These are phyloP conservation scores for Actinia tenebrosa DNA, from an alignment of 64 coral and sea anemone species.

Conservation along the genomic window DNA sequence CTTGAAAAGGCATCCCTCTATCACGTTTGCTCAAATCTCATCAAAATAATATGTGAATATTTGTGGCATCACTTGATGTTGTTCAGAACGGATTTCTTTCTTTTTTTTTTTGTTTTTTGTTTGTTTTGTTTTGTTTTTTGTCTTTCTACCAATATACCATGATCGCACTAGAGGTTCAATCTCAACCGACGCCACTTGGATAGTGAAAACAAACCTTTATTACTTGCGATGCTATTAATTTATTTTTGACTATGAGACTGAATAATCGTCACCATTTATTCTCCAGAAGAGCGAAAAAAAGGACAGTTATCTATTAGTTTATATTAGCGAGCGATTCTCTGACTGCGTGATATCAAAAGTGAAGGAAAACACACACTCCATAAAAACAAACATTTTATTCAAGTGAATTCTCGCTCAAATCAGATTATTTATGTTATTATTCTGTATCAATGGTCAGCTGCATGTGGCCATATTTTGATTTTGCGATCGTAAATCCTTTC, in stretches of 20 bases:
- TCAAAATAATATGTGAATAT: not conserved
- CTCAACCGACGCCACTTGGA: not conserved
- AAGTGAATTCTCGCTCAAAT: not conserved
- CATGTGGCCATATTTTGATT: constrained; percentile 4
- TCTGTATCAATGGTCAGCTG: not conserved
- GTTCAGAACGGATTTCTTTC: no score
- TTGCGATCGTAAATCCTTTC: not conserved
- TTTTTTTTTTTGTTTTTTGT: no score
- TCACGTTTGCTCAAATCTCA: not conserved
- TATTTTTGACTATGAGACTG: not conserved
- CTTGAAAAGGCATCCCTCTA: not conserved
- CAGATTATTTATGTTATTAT: not conserved
- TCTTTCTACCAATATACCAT: not conserved
- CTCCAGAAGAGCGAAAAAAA: not conserved
- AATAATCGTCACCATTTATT: constrained; percentile 13
- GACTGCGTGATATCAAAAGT: not conserved
- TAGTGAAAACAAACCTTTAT: not conserved
- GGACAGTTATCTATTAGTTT: not conserved
- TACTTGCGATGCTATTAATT: not conserved
- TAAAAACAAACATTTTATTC: not conserved
- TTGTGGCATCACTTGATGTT: no score
- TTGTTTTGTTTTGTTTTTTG: no score
- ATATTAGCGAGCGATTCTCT: not conserved
- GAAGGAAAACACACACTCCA: not conserved
- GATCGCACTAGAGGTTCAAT: not conserved